Evolutionary conservation across 2,888 invertebrate species (phyloP), one percentile per base, ranked within the genome.

Genomic region (Blera fallax): DNA sequence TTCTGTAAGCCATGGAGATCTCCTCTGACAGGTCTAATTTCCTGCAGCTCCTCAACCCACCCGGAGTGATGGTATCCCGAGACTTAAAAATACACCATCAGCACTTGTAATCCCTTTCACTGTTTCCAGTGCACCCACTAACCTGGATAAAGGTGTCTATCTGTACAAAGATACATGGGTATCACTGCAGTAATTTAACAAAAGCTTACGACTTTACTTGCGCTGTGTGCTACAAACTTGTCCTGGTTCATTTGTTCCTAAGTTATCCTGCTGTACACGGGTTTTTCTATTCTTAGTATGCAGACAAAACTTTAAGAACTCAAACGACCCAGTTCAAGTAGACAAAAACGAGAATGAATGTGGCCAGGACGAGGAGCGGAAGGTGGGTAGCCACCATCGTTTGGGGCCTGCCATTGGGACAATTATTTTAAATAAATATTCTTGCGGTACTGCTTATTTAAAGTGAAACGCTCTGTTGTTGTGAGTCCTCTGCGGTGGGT

Each of bases 101-200:
- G n/a, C 67, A 16, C 34, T 60, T 62, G 60, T 37, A 62, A 69
- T 62, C 32, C 60, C 60, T 77, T 60, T 69, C 27, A 45, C 45
- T 48, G 16, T 29, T 45, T 14, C 45, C 16, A 29, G 16, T 16
- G 14, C 37, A 24, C 77, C 69, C 52, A 69, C 60, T 78, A 69
- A 69, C 77, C 69, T 52, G 29, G 11, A 60, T 54, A 64, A 29
- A 45, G 45, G 48, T 64, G 32, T 45, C 60, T 40, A 21, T n/a
- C 21, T 24, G 54, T 74, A 67, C 34, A 21, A 58, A 50, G 11
- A 74, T 24, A 27, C 54, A 50, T 67, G 45, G 62, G 6, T n/a
- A 8, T 1, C 16, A 70, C 82, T 78, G 78, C 78, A 78, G 78
- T 83, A 76, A 82, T 72, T 83, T 72, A 65, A 65, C 65, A 83